Conservation (phyloP, 2,113 vertebrate species). For the Hystrix brachyura region DNA sequence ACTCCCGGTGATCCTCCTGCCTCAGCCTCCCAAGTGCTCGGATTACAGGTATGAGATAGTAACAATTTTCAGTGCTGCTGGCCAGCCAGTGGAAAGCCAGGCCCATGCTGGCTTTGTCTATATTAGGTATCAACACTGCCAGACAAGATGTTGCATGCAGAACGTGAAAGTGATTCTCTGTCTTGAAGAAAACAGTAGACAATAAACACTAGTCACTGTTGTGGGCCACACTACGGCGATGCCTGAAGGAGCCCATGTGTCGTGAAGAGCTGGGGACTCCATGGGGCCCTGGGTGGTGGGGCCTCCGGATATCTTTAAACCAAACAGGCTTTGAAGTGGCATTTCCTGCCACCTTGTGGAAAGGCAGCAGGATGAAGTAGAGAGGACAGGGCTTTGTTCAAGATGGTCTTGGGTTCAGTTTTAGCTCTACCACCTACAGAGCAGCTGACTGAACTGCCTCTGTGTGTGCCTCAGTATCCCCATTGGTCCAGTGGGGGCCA, state of each 20-base stretch:
- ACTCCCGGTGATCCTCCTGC: not conserved
- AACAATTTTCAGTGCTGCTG: not conserved
- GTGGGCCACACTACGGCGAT: rapidly evolving
- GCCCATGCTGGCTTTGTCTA: not conserved
- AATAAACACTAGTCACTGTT: no score
- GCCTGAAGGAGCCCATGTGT: no score
- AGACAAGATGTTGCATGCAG: rapidly evolving
- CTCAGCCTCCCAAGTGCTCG: not conserved
- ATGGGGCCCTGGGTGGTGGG: not conserved
- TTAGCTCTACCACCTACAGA: not conserved
- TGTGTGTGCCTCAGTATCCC: not conserved
- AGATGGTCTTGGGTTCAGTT: not conserved
- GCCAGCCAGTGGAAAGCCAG: not conserved
- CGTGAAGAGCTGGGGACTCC: rapidly evolving
- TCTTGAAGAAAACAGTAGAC: not conserved
- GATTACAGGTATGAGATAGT: not conserved
- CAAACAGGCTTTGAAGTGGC: not conserved
- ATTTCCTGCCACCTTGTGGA: not conserved
- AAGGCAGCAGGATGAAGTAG: not conserved
- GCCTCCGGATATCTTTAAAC: not conserved
- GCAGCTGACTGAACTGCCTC: not conserved
- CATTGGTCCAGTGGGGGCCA: not conserved
- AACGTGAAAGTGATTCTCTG: not conserved
- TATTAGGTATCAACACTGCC: not conserved
- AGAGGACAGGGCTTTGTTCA: not conserved